A percentile compares a stretch with the other conserved stretches of the same genome.
Evolutionary conservation across 2,113 vertebrate species (phyloP).

Genomic region (Rhegmatorhina hoffmannsi): DNA sequence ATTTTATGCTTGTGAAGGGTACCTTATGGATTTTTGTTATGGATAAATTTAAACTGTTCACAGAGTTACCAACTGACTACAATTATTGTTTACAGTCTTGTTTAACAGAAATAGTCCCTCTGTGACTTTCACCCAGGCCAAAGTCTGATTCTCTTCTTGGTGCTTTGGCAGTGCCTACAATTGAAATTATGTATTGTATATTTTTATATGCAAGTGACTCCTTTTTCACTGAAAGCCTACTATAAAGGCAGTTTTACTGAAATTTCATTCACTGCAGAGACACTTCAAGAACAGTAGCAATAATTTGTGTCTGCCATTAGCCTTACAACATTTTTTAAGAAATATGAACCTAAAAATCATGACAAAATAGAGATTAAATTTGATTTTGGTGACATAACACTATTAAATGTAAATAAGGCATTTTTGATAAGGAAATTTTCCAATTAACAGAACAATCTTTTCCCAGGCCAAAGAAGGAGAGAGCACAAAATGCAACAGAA

Average conservation of each 20-base stretch:
- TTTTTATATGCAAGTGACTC: background rate
- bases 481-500: background rate
- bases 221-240: background rate
- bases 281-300: background rate
- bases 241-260: background rate
- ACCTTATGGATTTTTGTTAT: background rate
- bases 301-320: background rate
- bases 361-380: slow-evolving; percentile 24
- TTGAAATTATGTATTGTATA: background rate
- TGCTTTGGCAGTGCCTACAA: background rate
- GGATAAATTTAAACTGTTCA: background rate
- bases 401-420: background rate
- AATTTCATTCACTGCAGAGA: background rate
- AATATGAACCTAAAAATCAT: background rate
- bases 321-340: background rate
- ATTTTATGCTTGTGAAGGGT: background rate
- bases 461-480: background rate
- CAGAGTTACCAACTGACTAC: background rate
- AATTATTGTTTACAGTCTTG: background rate
- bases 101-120: background rate
- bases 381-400: background rate
- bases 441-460: background rate
- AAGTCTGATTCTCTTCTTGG: background rate
- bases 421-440: slow-evolving; percentile 1
- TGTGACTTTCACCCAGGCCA: background rate